Evolutionary conservation across 92 coral and sea anemone species (phyloP).

Genomic region (Porites lobata): DNA sequence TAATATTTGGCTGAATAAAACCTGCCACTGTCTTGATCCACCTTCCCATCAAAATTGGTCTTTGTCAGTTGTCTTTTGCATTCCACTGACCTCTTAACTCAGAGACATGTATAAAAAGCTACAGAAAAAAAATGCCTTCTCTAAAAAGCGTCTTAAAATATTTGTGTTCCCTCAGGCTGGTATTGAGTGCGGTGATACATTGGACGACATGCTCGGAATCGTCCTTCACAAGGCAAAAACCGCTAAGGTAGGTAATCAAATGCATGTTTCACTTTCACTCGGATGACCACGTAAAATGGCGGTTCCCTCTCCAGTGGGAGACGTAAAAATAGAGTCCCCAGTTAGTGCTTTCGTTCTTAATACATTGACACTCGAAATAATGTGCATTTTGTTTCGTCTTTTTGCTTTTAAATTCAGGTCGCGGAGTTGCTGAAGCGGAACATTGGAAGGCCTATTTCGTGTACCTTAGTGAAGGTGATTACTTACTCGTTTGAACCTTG

Average conservation of each 20-base stretch:
- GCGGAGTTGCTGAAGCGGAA: constrained; percentile 76
- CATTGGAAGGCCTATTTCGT: constrained; percentile 79
- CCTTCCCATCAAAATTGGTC: no score
- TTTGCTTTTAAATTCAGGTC: constrained; percentile 37
- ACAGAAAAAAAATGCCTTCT: neutral
- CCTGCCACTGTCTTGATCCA: no score
- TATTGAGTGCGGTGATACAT: constrained; percentile 80
- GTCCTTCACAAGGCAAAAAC: constrained; percentile 70
- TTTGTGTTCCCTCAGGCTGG: constrained; percentile 68
- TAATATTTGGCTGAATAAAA: neutral
- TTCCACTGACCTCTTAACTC: no score
- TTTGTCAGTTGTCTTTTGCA: no score
- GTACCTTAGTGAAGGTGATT: constrained; percentile 80
- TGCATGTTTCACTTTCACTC: neutral
- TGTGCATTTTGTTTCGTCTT: neutral
- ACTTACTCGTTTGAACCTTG: neutral
- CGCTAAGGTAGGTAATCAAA: constrained; percentile 68
- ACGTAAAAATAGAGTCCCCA: no score
- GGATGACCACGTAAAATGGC: no score
- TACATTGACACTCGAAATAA: neutral
- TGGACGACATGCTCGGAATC: constrained; percentile 82
- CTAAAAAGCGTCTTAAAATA: neutral
- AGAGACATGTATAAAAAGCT: no score
- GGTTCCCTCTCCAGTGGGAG: no score
- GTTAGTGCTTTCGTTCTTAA: no score